Conservation (phyloP, 1,140 invertebrate species). For the Drosophila guanche region DNA sequence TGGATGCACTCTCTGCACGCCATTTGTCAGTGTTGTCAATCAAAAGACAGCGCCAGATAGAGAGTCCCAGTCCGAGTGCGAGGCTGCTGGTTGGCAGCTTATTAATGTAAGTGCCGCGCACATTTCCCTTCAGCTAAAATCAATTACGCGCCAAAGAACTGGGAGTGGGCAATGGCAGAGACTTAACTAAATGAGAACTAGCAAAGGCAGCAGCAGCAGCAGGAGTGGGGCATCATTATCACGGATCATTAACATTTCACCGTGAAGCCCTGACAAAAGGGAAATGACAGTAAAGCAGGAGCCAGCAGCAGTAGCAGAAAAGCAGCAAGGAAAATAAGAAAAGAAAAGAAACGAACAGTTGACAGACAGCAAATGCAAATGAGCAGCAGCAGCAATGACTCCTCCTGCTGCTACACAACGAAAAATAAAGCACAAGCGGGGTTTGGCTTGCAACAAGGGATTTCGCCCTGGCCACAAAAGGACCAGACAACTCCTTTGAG, state of each 20-base stretch:
- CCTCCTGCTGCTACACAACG: slow-evolving; percentile 13
- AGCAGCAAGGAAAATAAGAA: not conserved
- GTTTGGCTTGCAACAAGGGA: not conserved
- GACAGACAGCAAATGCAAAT: slow-evolving; percentile 69
- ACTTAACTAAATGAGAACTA: slow-evolving; percentile 54
- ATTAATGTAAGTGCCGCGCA: slow-evolving; percentile 47
- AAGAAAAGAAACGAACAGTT: slow-evolving; percentile 33
- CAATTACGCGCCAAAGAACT: slow-evolving; percentile 45
- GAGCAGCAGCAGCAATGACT: slow-evolving; percentile 45
- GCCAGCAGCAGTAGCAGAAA: slow-evolving; percentile 32
- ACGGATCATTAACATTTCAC: slow-evolving; percentile 78
- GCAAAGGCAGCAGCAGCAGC: slow-evolving; percentile 58
- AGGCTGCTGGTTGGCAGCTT: slow-evolving; percentile 15
- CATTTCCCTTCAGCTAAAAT: slow-evolving; percentile 46
- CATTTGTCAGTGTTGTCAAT: slow-evolving; percentile 76
- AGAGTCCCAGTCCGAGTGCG: not conserved
- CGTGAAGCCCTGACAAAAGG: slow-evolving; percentile 42
- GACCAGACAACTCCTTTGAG: not conserved
- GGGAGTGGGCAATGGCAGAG: not conserved
- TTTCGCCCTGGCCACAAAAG: not conserved
- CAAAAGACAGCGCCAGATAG: slow-evolving; percentile 28
- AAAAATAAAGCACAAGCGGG: slow-evolving; percentile 7
- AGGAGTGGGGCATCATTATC: slow-evolving; percentile 64
- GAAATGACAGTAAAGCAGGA: slow-evolving; percentile 49
- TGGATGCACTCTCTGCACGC: slow-evolving; percentile 33